These are phyloP conservation scores for Zaprionus lineosus DNA, from an alignment of 2,888 invertebrate genomes.

Conservation along the genomic window DNA sequence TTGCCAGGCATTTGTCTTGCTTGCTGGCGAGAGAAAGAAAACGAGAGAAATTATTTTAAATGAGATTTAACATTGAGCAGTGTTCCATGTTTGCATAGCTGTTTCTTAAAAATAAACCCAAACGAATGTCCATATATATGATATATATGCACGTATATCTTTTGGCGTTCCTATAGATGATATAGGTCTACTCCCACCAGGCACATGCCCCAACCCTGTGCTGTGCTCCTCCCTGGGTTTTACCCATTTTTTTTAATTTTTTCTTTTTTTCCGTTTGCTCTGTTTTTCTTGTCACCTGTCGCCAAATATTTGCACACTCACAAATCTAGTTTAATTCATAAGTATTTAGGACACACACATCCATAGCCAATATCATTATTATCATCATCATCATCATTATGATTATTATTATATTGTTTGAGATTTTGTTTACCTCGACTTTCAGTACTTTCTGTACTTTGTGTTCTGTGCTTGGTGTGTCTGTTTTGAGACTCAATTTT, in stretches of 20 bases:
- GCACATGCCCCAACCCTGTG: slow-evolving; percentile 10
- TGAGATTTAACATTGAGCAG: slow-evolving; percentile 70
- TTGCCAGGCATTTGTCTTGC: no score
- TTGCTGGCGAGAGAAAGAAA: no score
- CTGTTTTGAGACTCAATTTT: slow-evolving; percentile 9
- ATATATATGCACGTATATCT: no score
- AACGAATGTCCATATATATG: slow-evolving; percentile 14
- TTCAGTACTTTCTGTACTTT: neutral
- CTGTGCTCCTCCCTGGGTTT: slow-evolving; percentile 44
- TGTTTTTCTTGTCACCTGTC: slow-evolving; percentile 32
- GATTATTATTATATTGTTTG: slow-evolving; percentile 48
- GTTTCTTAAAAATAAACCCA: slow-evolving; percentile 52
- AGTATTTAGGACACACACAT: slow-evolving; percentile 61
- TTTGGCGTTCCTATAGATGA: no score
- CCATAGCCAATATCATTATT: neutral
- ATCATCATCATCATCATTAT: no score
- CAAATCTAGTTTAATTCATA: slow-evolving; percentile 76
- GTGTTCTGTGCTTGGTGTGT: slow-evolving; percentile 3
- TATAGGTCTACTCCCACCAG: neutral
- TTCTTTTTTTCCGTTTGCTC: no score
- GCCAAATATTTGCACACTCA: slow-evolving; percentile 70
- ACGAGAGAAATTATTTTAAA: slow-evolving; percentile 50
- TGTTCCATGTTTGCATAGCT: slow-evolving; percentile 57
- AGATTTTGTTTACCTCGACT: slow-evolving; percentile 58
- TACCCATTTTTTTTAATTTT: slow-evolving; percentile 31